Evolutionary conservation across 2,797 vertebrate species (phyloP).

Genomic region (Enteromius radiatus): DNA sequence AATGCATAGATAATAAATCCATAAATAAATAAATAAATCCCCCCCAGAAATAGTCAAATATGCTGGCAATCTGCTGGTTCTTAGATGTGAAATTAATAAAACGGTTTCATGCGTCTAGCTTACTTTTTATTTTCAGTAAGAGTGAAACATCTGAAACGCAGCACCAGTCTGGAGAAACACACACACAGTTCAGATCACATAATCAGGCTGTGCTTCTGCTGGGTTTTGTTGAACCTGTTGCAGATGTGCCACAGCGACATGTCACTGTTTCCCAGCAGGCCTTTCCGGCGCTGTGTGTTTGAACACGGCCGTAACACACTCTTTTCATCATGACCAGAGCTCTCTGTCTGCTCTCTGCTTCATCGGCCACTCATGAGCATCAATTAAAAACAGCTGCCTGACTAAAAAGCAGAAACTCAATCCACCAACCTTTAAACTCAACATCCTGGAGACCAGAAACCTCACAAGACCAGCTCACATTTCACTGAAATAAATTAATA

Average conservation of each 20-base stretch:
- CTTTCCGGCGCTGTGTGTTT: slow-evolving; percentile 54
- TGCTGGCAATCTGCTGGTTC: too few relatives aligned
- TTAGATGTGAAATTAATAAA: background rate
- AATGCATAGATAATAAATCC: background rate
- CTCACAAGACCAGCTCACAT: background rate
- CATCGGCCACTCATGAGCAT: slow-evolving; percentile 67
- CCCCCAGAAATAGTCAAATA: background rate
- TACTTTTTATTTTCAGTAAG: background rate
- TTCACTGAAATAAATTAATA: background rate
- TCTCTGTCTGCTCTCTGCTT: slow-evolving; percentile 65
- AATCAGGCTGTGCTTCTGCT: slow-evolving; percentile 28
- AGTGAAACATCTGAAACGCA: background rate
- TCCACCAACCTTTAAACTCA: background rate
- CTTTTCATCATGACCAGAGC: slow-evolving; percentile 69
- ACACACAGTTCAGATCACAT: background rate
- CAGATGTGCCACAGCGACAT: slow-evolving; percentile 56
- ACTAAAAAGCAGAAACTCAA: slow-evolving; percentile 20
- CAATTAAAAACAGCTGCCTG: slow-evolving; percentile 69
- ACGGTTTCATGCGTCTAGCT: background rate
- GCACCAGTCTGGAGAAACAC: background rate
- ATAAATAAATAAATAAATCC: background rate
- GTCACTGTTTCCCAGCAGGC: slow-evolving; percentile 60
- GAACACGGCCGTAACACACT: slow-evolving; percentile 57
- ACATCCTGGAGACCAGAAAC: background rate
- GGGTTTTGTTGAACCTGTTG: slow-evolving; percentile 33